Base-by-base conservation (phyloP, 2,888 invertebrate species). In the Drosophila rubida region DNA sequence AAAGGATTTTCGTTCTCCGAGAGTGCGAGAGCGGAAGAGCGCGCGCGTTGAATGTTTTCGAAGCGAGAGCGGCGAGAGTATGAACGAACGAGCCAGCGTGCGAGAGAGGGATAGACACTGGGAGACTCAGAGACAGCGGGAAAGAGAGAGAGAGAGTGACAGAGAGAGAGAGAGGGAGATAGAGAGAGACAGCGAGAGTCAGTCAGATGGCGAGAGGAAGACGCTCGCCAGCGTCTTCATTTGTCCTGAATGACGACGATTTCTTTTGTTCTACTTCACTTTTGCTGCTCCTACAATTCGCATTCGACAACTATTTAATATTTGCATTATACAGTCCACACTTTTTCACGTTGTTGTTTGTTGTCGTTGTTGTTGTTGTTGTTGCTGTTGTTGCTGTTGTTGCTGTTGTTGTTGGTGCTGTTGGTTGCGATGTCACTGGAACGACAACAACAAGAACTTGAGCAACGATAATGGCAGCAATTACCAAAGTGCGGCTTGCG, bases 211-310 rank as follows among this genome's bases (percentile, higher is more conserved):
- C 67, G 80, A 76, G 63, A 81, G 75, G 63, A 84, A 84, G 75
- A 67, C 79, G 83, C 88, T 76, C 86, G 65, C 68, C 66, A 75
- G 86, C 80, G 64, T 80, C 84, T 86, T 67, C 79, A 86, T 80
- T 78, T 67, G 78, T 45, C 16, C 55, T 50, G 27, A 61, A 58
- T 58, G 67, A 59, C 32, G 44, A 30, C 46, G 25, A 25, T 60
- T 57, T 57, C 0, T 32, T 51, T 50, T 48, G 14, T 9, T 48
- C 49, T 41, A 48, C 32, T 7, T 46, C 27, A 16, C 27, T 27
- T 44, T 25, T 19, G 9, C 48, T 9, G 37, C 60, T 49, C 60
- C 39, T 35, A 7, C 25, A 25, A 25, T 25, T 25, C 1, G 1
- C 7, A 6, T 5, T 6, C 2, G 11, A 25, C 11, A 25, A 14